phyloP scores from a whole-genome alignment of 2,797 vertebrate species.

The Limnodromus scolopaceus region DNA sequence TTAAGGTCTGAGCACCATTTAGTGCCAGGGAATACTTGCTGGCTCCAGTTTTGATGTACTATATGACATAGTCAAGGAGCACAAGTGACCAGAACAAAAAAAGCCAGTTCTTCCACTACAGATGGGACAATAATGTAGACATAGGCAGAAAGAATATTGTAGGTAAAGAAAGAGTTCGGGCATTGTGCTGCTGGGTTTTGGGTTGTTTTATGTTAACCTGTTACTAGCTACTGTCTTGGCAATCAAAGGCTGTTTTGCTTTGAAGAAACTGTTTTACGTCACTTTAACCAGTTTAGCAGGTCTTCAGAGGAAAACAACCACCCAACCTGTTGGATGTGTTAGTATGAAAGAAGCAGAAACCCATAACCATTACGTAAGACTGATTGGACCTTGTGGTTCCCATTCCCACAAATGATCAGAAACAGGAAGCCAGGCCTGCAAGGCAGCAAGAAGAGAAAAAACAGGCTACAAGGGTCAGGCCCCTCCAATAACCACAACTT shows the following conservation, averaged over 20 bases:
- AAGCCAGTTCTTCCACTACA: not conserved
- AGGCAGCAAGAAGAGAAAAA: not conserved
- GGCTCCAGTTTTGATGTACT: not conserved
- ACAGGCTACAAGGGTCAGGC: not conserved
- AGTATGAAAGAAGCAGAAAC: not conserved
- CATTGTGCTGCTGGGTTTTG: not conserved
- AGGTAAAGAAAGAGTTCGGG: not conserved
- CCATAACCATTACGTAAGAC: not conserved
- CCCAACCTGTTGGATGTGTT: not conserved
- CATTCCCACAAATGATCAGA: not conserved
- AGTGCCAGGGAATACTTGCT: not conserved
- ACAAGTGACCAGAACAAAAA: not conserved
- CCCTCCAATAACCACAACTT: not conserved
- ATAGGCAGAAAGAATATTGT: not conserved
- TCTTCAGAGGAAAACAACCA: not conserved
- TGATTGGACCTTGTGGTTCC: not conserved
- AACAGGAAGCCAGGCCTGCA: not conserved
- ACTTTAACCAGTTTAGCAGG: not conserved
- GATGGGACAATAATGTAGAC: not conserved
- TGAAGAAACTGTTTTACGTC: not conserved
- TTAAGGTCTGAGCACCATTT: not conserved
- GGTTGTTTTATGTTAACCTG: not conserved
- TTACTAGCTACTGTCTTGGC: not conserved
- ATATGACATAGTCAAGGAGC: not conserved
- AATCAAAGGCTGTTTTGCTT: not conserved